Conservation (phyloP, 2,113 vertebrate genomes). For the Poeciliopsis turrubarensis region DNA sequence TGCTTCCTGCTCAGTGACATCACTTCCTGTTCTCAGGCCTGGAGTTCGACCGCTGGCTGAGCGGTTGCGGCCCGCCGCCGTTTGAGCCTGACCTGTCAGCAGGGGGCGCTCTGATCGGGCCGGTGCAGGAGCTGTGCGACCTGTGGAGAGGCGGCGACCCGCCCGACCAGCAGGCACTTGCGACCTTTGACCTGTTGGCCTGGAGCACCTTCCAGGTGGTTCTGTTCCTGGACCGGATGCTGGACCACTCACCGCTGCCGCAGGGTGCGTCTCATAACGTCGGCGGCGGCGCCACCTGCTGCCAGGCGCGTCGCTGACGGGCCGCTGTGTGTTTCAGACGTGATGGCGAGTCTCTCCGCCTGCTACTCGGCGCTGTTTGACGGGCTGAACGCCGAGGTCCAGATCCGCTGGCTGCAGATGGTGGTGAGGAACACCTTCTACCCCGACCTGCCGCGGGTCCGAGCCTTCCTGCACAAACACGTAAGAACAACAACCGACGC, state of each 20-base stretch:
- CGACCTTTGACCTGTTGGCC: conserved; percentile 85
- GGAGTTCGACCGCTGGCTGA: conserved; percentile 96
- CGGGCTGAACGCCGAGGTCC: conserved; percentile 94
- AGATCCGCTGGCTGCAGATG: conserved; percentile 95
- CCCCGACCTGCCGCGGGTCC: conserved; percentile 89
- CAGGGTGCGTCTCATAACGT: conserved; percentile 76
- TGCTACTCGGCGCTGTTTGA: conserved; percentile 91
- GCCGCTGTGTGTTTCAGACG: conserved; percentile 64
- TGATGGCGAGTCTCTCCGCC: conserved; percentile 86
- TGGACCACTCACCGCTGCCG: conserved; percentile 88
- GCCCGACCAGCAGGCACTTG: conserved; percentile 78
- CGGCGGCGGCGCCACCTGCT: not conserved
- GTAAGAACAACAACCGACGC: conserved; percentile 71
- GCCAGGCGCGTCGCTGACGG: not conserved
- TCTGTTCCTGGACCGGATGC: conserved; percentile 92
- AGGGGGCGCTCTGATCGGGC: conserved; percentile 85
- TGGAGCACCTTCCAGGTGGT: conserved; percentile 97
- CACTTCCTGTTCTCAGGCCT: conserved; percentile 80
- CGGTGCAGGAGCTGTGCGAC: conserved; percentile 88
- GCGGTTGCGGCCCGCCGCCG: conserved; percentile 89
- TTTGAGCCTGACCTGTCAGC: conserved; percentile 93
- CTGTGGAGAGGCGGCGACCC: conserved; percentile 85
- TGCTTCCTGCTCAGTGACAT: conserved; percentile 11
- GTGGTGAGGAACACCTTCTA: conserved; percentile 92
- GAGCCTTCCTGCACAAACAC: conserved; percentile 93